Evolutionary conservation across 2,797 vertebrate genomes (phyloP), one percentile per base, ranked within the genome.

Genomic region (Apogon talboti): DNA sequence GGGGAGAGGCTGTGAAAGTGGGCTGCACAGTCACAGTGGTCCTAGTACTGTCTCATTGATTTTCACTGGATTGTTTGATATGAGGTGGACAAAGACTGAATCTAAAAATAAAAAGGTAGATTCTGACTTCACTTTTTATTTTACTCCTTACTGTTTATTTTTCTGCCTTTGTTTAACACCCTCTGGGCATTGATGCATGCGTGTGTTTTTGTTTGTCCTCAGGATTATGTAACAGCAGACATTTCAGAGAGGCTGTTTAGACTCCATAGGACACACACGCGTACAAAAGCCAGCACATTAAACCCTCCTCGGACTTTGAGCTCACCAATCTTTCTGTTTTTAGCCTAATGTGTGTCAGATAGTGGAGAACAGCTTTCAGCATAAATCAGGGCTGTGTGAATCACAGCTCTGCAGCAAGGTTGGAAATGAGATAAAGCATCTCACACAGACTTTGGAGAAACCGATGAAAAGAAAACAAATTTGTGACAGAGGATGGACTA

Each of bases 281-380:
- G 57, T n/a, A 66, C 18, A 45, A 55, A 45, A 71, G 59, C 45
- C 68, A 66, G 56, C 15, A 0, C 61, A 66, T 56, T 58, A 63
- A 79, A 82, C 50, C 77, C 49, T 24, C 24, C 65, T 15, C 63
- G 76, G 35, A 48, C 76, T 82, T 72, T 84, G 73, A 86, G 78
- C 68, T 73, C 63, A 11, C 52, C 67, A 55, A 69, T 68, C 72
- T 71, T 43, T 9, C 28, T 51, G 56, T 57, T 66, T 21, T 46
- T 62, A 48, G 46, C 30, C 45, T 67, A 56, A 74, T 69, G 61
- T 70, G 56, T 45, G 61, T 5, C 24, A 74, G 76, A 74, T 46
- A 70, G 59, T 7, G 12, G 71, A 57, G 42, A 14, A 21, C n/a
- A 30, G 64, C 67, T 54, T 48, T 19, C 54, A 42, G 73, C 71